Base-by-base conservation (phyloP, 92 coral and sea anemone genomes). In the Scolanthus callimorphus region DNA sequence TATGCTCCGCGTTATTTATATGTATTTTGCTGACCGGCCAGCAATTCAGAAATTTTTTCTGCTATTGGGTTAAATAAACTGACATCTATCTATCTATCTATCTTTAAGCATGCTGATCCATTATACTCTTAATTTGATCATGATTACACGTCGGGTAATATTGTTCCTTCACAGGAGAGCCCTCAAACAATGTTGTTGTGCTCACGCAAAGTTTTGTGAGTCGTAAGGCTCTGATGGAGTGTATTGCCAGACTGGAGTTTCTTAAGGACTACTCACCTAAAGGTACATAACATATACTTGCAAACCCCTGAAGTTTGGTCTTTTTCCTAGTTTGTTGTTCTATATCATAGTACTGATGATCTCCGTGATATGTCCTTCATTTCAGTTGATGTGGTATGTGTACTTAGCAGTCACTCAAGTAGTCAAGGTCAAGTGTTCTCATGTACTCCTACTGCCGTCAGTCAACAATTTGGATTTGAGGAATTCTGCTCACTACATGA, bases 401-500 rank as follows among this genome's bases (percentile, higher is more conserved):
- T 83, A 0, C 67, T 91, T 51, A 91, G 97, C 85, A 76, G 96
- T 28, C 97, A 91, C 59, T 91, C 97, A 12, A 91, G 97, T 34
- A 83, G 83, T 45, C 97, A 88, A 31, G 91, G 90, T 2, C 89
- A 91, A 43, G 97, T 91, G 3, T 91, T 91, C 39, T 87, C 97
- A 2, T 91, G 97, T 53, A 87, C 97, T 19, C 96, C 97, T 31
- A 37, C 80, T 8, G 79, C 84, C 27, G 46, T 91, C 62, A 77
- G 91, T 56, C 79, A 75, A 54, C 54, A 73, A 48, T 67, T 55
- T 63, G 85, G 82, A 17, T 91, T 71, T 72, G 97, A 91, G 62
- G 97, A 91, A 51, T 91, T 91, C 45, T 91, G 97, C 53, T 91
- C 97, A 20, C 79, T 91, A 22, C 89, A 91, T 51, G 97, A 91